Conservation (phyloP, 2,797 vertebrate genomes). For the Molossus molossus region DNA sequence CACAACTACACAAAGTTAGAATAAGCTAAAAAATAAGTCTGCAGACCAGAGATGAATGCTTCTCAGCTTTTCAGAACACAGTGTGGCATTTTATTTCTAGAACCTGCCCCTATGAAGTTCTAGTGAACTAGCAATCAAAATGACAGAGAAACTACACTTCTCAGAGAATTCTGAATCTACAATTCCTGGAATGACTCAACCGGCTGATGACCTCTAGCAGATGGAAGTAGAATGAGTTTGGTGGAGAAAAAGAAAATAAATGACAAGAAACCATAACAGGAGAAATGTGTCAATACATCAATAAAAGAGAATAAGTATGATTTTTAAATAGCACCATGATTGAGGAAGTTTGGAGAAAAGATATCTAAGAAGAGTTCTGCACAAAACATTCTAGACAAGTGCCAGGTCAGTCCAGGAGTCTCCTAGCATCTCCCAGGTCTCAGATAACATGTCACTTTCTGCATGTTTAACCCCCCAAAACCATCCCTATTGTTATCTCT, state of each 20-base stretch:
- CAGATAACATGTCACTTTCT: not conserved
- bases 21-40: not conserved
- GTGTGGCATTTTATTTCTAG: not conserved
- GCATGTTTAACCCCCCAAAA: not conserved
- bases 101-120: not conserved
- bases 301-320: not conserved
- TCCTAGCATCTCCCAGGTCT: not conserved
- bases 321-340: not conserved
- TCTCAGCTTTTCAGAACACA: not conserved
- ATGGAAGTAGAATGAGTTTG: not conserved
- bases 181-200: not conserved
- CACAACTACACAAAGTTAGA: not conserved
- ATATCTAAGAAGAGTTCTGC: not conserved
- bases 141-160: not conserved
- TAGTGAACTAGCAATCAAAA: not conserved
- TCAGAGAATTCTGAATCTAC: not conserved
- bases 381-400: not conserved
- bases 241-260: slow-evolving; percentile 12
- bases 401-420: not conserved
- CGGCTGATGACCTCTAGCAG: not conserved
- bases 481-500: not conserved
- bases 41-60: not conserved
- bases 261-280: not conserved
- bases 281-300: not conserved
- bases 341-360: not conserved